Conservation (phyloP, 2,888 invertebrate species). For the Lumbricus terrestris region DNA sequence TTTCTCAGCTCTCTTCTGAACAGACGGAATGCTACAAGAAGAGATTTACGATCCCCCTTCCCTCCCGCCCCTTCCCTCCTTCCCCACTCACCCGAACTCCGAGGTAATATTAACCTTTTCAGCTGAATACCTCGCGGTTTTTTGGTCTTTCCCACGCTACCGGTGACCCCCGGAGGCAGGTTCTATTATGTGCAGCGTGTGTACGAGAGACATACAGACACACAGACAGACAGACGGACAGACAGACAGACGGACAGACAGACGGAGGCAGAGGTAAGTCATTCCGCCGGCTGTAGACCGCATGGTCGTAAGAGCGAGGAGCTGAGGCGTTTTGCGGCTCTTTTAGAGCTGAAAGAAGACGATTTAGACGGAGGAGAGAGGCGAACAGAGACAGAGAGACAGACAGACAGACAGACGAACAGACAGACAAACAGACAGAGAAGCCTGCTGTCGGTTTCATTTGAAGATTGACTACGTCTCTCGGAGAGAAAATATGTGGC, state of each 20-base stretch:
- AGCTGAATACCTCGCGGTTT: slow-evolving; percentile 15
- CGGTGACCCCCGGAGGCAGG: slow-evolving; percentile 5
- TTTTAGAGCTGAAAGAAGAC: slow-evolving; percentile 3
- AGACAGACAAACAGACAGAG: neutral
- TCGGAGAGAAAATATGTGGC: neutral
- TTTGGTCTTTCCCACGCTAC: slow-evolving; percentile 18
- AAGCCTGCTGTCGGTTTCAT: neutral
- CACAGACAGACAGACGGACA: neutral
- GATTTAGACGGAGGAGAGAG: neutral
- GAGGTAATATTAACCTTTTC: slow-evolving; percentile 11
- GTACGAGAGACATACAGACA: neutral
- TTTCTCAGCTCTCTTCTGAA: neutral
- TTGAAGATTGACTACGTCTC: neutral
- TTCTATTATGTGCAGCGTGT: neutral
- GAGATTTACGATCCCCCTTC: neutral
- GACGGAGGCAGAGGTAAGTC: neutral
- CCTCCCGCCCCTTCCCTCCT: neutral
- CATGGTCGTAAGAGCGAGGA: neutral
- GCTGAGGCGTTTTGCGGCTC: neutral
- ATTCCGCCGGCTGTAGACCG: neutral
- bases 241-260: neutral
- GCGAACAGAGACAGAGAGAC: neutral
- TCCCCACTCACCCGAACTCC: neutral
- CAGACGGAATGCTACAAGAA: neutral
- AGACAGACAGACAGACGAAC: neutral